These are phyloP conservation scores for Linnaemya tessellans DNA, from an alignment of 2,888 invertebrate genomes.

Conservation along the genomic window DNA sequence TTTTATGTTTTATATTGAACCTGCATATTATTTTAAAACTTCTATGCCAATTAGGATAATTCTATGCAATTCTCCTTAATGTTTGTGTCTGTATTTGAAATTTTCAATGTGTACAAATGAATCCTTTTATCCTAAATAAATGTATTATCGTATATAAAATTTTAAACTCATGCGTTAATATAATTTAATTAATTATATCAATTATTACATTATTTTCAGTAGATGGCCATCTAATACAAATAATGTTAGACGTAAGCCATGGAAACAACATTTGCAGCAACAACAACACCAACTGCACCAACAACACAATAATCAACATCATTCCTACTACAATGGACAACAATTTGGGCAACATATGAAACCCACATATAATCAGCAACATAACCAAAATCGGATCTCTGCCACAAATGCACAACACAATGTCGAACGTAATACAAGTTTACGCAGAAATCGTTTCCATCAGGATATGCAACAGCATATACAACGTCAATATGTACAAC, in stretches of 20 bases:
- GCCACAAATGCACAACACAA: slow-evolving; percentile 34
- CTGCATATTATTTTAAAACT: no score
- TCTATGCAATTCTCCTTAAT: background rate
- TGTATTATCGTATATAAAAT: no score
- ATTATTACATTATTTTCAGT: slow-evolving; percentile 38
- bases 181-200: slow-evolving; percentile 14
- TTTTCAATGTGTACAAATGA: background rate
- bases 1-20: no score
- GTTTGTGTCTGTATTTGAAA: no score
- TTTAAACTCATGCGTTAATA: background rate
- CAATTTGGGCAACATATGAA: slow-evolving; percentile 64
- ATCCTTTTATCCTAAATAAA: background rate
- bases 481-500: slow-evolving; percentile 53
- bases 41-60: no score
- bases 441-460: slow-evolving; percentile 75
- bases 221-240: slow-evolving; percentile 77
- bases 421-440: slow-evolving; percentile 53
- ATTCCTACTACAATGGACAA: slow-evolving; percentile 64
- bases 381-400: slow-evolving; percentile 51
- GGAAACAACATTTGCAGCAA: slow-evolving; percentile 78
- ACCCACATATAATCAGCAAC: slow-evolving; percentile 49
- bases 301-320: slow-evolving; percentile 59
- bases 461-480: slow-evolving; percentile 59
- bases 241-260: slow-evolving; percentile 77
- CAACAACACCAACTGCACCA: slow-evolving; percentile 56